Evolutionary conservation across 2,797 vertebrate genomes (phyloP).

Genomic region (Labeo calbasu): DNA sequence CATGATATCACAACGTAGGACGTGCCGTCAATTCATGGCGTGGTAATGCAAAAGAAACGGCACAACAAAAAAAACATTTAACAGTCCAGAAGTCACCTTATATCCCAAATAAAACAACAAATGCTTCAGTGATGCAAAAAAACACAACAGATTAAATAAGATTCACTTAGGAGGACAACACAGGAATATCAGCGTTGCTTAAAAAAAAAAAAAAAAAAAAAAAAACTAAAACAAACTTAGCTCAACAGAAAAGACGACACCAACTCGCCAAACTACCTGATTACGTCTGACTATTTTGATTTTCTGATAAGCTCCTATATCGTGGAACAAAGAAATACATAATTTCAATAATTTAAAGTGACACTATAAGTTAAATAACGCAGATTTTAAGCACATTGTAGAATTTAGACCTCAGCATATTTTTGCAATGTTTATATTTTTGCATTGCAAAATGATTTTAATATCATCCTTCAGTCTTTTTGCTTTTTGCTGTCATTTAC

Average conservation of each 20-base stretch:
- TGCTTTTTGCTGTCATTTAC: neutral
- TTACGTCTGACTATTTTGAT: slow-evolving; percentile 18
- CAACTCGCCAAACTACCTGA: neutral
- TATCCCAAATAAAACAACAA: slow-evolving; percentile 38
- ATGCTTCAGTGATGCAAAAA: neutral
- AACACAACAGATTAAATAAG: slow-evolving; percentile 47
- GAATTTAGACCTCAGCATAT: slow-evolving; percentile 11
- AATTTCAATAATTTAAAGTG: slow-evolving; percentile 43
- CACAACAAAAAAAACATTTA: neutral
- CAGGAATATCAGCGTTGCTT: slow-evolving; percentile 29
- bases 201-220: slow-evolving; percentile 14
- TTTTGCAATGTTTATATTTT: neutral
- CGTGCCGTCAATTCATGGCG: slow-evolving; percentile 34
- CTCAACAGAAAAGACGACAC: neutral
- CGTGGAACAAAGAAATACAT: slow-evolving; percentile 27
- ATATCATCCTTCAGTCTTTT: neutral
- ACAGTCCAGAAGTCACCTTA: slow-evolving; percentile 33
- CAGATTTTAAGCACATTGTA: slow-evolving; percentile 8
- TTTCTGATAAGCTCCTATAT: slow-evolving; percentile 13
- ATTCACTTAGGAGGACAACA: slow-evolving; percentile 34
- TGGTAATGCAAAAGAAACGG: slow-evolving; percentile 26
- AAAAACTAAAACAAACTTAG: slow-evolving; percentile 22
- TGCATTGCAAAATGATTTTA: neutral
- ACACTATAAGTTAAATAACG: slow-evolving; percentile 40
- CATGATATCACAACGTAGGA: neutral